Conservation (phyloP, 2,113 vertebrate genomes). For the Cyphomyrus discorhynchus region DNA sequence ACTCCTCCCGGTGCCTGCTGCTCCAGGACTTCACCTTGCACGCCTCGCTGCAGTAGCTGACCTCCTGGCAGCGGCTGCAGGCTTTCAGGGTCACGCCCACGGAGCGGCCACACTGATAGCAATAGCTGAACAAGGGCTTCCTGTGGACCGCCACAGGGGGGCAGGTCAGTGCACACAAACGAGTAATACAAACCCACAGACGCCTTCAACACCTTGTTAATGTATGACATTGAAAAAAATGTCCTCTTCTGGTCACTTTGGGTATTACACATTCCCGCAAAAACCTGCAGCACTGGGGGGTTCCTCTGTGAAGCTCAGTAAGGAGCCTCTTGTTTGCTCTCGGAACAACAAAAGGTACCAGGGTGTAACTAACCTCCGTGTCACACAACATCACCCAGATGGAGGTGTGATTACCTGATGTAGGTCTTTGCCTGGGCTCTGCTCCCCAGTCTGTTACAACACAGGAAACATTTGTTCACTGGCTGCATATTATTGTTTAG, state of each 20-base stretch:
- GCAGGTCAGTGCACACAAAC: background rate
- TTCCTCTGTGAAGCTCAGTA: background rate
- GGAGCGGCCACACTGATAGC: constrained; percentile 71
- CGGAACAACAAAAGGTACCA: background rate
- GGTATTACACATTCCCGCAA: background rate
- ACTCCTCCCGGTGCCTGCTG: constrained; percentile 64
- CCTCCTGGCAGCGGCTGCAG: constrained; percentile 60
- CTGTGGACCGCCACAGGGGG: constrained; percentile 36
- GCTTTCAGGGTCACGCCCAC: constrained; percentile 53
- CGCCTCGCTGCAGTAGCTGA: constrained; percentile 65
- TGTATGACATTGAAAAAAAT: background rate
- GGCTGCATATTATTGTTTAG: background rate
- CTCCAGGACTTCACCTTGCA: constrained; percentile 68
- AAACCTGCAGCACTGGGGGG: background rate
- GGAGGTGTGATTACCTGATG: background rate
- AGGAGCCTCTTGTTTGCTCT: background rate
- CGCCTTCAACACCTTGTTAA: background rate
- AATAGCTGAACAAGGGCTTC: constrained; percentile 62
- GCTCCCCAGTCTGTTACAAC: background rate
- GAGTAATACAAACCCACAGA: background rate
- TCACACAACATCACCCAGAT: background rate
- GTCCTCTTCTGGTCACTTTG: background rate
- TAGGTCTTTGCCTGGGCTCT: background rate
- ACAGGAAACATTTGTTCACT: background rate
- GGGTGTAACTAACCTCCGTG: background rate